These are phyloP conservation scores for Sebastes matsubarae DNA, from an alignment of 2,797 vertebrate species.

Conservation along the genomic window DNA sequence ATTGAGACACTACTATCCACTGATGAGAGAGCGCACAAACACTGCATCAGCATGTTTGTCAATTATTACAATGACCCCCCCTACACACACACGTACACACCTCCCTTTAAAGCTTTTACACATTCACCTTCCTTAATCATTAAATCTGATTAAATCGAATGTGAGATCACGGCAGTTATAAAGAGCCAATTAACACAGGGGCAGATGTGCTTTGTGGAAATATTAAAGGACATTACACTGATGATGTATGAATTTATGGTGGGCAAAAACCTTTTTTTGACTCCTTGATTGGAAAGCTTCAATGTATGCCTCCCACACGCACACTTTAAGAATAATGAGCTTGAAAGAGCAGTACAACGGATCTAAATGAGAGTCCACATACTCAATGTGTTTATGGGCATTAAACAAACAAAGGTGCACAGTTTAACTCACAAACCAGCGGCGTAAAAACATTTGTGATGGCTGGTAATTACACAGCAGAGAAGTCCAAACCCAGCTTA, in stretches of 20 bases:
- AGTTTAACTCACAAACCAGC: slow-evolving; percentile 28
- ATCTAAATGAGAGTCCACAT: slow-evolving; percentile 50
- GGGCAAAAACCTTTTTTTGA: slow-evolving; percentile 43
- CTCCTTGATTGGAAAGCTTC: slow-evolving; percentile 54
- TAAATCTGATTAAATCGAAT: slow-evolving; percentile 72
- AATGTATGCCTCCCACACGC: slow-evolving; percentile 52
- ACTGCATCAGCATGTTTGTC: slow-evolving; percentile 66
- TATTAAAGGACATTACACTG: slow-evolving; percentile 60
- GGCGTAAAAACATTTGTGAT: slow-evolving; percentile 16
- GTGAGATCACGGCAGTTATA: slow-evolving; percentile 56
- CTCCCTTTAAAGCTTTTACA: slow-evolving; percentile 50
- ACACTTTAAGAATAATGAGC: slow-evolving; percentile 52
- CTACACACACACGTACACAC: neutral
- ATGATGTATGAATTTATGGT: slow-evolving; percentile 69
- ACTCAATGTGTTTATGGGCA: slow-evolving; percentile 46
- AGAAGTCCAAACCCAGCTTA: neutral
- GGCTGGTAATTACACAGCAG: slow-evolving; percentile 32
- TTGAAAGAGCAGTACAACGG: slow-evolving; percentile 27
- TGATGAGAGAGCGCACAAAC: slow-evolving; percentile 54
- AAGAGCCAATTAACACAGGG: slow-evolving; percentile 64
- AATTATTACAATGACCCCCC: slow-evolving; percentile 43
- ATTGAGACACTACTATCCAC: slow-evolving; percentile 48
- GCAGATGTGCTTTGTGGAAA: slow-evolving; percentile 62
- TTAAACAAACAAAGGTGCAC: slow-evolving; percentile 57
- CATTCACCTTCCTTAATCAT: slow-evolving; percentile 55